A percentile compares a stretch with the other conserved stretches of the same genome.
These are phyloP conservation scores for Circaetus gallicus DNA, from an alignment of 2,113 vertebrate species.

Conservation along the genomic window DNA sequence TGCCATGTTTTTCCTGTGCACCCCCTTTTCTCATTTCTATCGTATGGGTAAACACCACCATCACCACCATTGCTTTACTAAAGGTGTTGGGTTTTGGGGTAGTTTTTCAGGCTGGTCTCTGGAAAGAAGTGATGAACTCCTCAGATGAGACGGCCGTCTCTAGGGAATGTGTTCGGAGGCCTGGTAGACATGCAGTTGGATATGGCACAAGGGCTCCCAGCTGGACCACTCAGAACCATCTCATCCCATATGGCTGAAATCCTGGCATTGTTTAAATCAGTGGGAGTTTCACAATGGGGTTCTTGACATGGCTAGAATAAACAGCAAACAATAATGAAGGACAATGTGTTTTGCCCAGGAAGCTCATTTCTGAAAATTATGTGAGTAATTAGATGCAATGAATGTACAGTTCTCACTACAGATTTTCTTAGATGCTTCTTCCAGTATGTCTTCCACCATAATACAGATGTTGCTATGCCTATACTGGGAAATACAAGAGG, in stretches of 20 bases:
- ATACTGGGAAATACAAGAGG: background rate
- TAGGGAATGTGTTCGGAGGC: background rate
- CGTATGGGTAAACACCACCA: background rate
- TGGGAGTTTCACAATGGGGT: background rate
- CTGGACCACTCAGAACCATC: background rate
- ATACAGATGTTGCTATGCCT: background rate
- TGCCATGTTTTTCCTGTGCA: background rate
- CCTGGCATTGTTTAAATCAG: background rate
- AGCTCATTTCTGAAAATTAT: background rate
- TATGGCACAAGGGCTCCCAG: background rate
- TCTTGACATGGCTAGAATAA: background rate
- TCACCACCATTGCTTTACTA: background rate
- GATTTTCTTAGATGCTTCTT: background rate
- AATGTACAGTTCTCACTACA: background rate
- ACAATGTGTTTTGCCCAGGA: background rate
- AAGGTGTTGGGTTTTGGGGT: background rate
- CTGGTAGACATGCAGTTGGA: background rate
- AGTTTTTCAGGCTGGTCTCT: background rate
- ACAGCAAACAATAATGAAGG: background rate
- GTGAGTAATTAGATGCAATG: background rate
- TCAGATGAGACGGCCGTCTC: background rate
- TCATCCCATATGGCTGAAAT: background rate
- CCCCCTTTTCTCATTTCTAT: background rate
- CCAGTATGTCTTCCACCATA: background rate
- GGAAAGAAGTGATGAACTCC: background rate